Conservation (phyloP, 2,888 invertebrate genomes). For the Molorchus minor region DNA sequence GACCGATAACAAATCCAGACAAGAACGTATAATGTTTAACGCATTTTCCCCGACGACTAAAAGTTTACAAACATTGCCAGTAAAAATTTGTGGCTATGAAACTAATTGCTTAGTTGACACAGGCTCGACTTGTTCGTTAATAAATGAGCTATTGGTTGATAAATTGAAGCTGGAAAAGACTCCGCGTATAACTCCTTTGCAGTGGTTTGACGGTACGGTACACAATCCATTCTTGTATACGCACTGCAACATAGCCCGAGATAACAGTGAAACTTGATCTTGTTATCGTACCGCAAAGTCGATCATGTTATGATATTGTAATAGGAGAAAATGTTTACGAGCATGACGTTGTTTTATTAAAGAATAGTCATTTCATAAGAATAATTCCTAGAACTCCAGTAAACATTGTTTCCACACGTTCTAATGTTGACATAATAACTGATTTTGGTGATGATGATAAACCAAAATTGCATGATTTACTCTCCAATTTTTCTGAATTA, state of each 20-base stretch:
- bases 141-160: slow-evolving; percentile 21
- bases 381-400: slow-evolving; percentile 4
- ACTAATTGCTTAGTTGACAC: slow-evolving; percentile 23
- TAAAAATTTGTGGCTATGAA: slow-evolving; percentile 17
- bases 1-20: not conserved
- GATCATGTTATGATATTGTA: not conserved
- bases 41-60: not conserved
- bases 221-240: slow-evolving; percentile 17
- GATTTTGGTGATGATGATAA: not conserved
- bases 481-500: slow-evolving; percentile 15
- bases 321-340: slow-evolving; percentile 20
- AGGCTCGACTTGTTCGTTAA: slow-evolving; percentile 23
- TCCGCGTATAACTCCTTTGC: slow-evolving; percentile 22
- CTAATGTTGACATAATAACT: not conserved
- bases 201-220: slow-evolving; percentile 24
- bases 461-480: slow-evolving; percentile 9
- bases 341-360: slow-evolving; percentile 13
- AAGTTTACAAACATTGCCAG: slow-evolving; percentile 12
- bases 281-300: slow-evolving; percentile 3
- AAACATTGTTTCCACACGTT: not conserved
- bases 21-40: not conserved
- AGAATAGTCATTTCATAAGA: slow-evolving; percentile 9
- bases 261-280: slow-evolving; percentile 13
- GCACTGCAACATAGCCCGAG: slow-evolving; percentile 10
- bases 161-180: slow-evolving; percentile 20